Base-by-base conservation (phyloP, 2,797 vertebrate genomes). In the Clarias pachynema region DNA sequence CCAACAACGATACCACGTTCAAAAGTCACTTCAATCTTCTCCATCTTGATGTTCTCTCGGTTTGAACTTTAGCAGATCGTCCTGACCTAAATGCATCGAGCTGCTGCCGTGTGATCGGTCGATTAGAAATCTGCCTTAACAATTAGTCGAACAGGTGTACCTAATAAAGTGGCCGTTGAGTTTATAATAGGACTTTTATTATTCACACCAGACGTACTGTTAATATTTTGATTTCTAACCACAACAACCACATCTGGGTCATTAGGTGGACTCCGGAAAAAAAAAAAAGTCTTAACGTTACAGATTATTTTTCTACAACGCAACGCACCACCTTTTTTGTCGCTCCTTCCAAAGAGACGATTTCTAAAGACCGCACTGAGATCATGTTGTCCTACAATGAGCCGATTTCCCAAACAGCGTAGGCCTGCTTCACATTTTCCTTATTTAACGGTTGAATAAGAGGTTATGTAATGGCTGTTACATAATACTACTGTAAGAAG, bases 371-470 rank as follows among this genome's bases (percentile, higher is more conserved):
- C 44, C 66, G 9, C 31, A 20, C 16, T 22, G 66, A 20, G 66
- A 34, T 72, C 20, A 5, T 72, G 10, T 37, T 22, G 34, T 24
- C 34, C 68, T 9, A 24, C 69, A 24, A n/a, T 12, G 22, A 49
- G 12, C 10, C 24, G 40, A 44, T 44, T 14, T 73, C 70, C 16
- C 16, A 49, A 56, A 9, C 49, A n/a, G 5, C 40, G 2, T 3
- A 15, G 12, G 26, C 40, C 40, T 49, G 22, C 24, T 75, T 56
- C 72, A 75, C 6, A 9, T 8, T 75, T 10, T 49, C 22, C 69
- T 20, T 29, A 29, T 75, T 56, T 56, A 56, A 75, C n/a, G 29
- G 72, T 56, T 75, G 4, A 75, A 75, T 75, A 31, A 75, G 72
- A 75, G 26, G 44, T 75, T 75, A 53, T 74, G 44, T 53, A 74